These are phyloP conservation scores for Meloidogyne chitwoodi DNA, from an alignment of 1,140 invertebrate species.

Conservation along the genomic window DNA sequence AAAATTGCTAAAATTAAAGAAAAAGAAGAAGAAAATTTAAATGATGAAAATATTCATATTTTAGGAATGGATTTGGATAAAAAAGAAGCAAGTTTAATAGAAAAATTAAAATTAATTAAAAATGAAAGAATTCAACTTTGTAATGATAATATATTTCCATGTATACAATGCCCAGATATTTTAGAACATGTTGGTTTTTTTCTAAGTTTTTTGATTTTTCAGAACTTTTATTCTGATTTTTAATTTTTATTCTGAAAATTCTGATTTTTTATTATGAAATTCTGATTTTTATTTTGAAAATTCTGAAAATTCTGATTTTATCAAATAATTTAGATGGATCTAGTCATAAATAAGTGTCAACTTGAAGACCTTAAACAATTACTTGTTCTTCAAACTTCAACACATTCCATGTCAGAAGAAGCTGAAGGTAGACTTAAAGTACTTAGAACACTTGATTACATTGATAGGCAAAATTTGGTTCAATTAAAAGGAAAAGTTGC, in stretches of 20 bases:
- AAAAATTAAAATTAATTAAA: slow-evolving; percentile 67
- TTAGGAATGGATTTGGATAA: slow-evolving; percentile 65
- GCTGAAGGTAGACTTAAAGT: slow-evolving; percentile 79
- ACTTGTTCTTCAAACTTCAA: slow-evolving; percentile 65
- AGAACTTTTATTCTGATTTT: slow-evolving; percentile 2
- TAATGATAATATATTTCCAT: slow-evolving; percentile 22
- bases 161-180: slow-evolving; percentile 32
- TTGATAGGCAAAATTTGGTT: slow-evolving; percentile 71
- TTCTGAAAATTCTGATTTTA: background rate
- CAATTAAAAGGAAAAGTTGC: slow-evolving; percentile 83
- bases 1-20: slow-evolving; percentile 5
- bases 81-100: slow-evolving; percentile 63
- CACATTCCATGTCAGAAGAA: slow-evolving; percentile 82
- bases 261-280: background rate
- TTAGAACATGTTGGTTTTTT: slow-evolving; percentile 39
- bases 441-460: slow-evolving; percentile 71
- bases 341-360: background rate
- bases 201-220: background rate
- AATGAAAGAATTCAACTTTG: slow-evolving; percentile 69
- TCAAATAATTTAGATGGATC: background rate
- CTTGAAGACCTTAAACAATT: slow-evolving; percentile 16
- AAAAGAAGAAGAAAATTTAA: background rate
- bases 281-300: background rate
- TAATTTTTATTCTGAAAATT: background rate
- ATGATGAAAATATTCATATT: slow-evolving; percentile 56